Evolutionary conservation across 2,888 invertebrate species (phyloP), one percentile per base, ranked within the genome.

Genomic region (Timema cristinae): DNA sequence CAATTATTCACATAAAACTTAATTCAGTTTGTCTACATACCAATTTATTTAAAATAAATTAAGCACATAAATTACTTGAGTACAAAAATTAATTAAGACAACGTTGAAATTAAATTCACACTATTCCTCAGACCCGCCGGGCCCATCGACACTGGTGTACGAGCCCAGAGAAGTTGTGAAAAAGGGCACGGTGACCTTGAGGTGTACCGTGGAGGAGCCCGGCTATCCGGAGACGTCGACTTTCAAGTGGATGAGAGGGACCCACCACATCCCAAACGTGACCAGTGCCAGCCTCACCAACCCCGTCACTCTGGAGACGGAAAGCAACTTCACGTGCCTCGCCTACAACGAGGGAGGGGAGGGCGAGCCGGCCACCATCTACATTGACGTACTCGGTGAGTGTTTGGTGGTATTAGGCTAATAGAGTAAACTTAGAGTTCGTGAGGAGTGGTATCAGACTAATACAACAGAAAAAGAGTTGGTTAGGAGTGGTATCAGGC

Each of bases 251-350:
- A 86, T 89, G 78, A 88, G 94, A 72, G 93, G 93, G 66, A 88
- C 89, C 0, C 89, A 91, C 68, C 85, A 88, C 16, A 87, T 94
- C 49, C 87, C 88, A 72, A 93, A 94, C 79, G 89, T 92, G 72
- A 91, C 90, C 50, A 88, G 90, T 6, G 86, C 90, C 75, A 90
- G 90, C 79, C 92, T 92, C 87, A 91, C 89, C 50, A 90, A 91
- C 75, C 92, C 94, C 0, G 95, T 94, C 13, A 91, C 92, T 11
- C 83, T 97, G 75, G 92, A 93, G 80, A 93, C 93, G 68, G 88
- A 94, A 75, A 93, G 93, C 78, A 94, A 94, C 85, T 96, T 95
- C 84, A 92, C 94, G 0, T 97, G 97, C 80, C 87, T 90, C 76
- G 95, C 95, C 0, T 88, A 88, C 82, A 96, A 94, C 82, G 89